A percentile compares a stretch with the other conserved stretches of the same genome.
Evolutionary conservation across 2,113 vertebrate genomes (phyloP).

Genomic region (Setophaga kirtlandii): DNA sequence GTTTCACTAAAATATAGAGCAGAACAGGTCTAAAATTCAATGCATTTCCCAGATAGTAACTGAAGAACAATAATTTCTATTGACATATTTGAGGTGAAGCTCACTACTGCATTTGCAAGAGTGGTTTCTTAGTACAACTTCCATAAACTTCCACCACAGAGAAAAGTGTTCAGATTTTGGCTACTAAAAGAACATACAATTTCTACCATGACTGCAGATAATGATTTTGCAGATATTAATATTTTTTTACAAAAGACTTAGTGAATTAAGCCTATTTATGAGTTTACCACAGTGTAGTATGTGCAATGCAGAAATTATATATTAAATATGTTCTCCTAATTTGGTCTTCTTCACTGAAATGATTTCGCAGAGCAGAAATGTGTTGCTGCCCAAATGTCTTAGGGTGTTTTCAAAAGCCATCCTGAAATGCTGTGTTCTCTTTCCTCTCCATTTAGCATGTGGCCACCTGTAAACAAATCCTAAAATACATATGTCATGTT

Average conservation of each 20-base stretch:
- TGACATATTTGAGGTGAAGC: neutral
- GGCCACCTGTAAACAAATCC: neutral
- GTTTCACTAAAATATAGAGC: neutral
- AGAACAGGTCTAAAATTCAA: neutral
- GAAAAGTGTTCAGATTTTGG: neutral
- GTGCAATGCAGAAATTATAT: neutral
- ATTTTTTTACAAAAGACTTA: neutral
- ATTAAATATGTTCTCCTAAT: fast-evolving
- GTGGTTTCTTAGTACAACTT: neutral
- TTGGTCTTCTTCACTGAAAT: neutral
- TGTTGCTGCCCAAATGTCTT: neutral
- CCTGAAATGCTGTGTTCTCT: neutral
- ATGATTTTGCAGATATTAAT: neutral
- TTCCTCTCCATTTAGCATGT: neutral
- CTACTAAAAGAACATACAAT: neutral
- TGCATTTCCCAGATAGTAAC: neutral
- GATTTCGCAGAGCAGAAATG: neutral
- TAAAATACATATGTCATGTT: neutral
- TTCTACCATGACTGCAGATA: neutral
- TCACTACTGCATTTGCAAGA: neutral
- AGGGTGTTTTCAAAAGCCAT: neutral
- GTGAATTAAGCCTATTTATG: neutral
- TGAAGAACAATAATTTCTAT: neutral
- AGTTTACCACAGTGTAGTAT: neutral
- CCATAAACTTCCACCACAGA: neutral